A percentile compares a stretch with the other conserved stretches of the same genome.
Evolutionary conservation across 2,888 invertebrate species (phyloP).

Genomic region (Branchellion lobata): DNA sequence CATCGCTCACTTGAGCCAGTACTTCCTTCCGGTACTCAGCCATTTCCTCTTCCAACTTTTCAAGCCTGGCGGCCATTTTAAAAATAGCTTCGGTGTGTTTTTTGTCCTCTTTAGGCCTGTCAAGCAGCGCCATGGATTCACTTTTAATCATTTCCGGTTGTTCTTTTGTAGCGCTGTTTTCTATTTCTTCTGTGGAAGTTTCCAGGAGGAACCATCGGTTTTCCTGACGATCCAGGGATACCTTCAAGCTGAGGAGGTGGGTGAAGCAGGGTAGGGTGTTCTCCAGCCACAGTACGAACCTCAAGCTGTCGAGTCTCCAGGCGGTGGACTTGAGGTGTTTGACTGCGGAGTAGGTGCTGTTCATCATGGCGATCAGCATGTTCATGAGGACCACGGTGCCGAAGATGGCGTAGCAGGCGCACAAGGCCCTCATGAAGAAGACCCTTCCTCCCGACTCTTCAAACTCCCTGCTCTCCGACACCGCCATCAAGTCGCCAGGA

Average conservation of each 20-base stretch:
- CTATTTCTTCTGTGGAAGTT: neutral
- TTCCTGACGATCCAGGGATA: constrained; percentile 34
- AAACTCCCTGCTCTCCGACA: constrained; percentile 43
- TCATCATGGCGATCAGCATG: constrained; percentile 48
- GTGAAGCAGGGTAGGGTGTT: constrained; percentile 27
- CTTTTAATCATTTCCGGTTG: neutral
- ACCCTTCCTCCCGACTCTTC: constrained; percentile 45
- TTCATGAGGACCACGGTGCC: constrained; percentile 46
- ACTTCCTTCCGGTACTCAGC: neutral
- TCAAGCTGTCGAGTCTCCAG: constrained; percentile 45
- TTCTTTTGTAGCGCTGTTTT: neutral
- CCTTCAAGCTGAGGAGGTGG: neutral
- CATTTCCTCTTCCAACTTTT: neutral
- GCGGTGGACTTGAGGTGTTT: constrained; percentile 31
- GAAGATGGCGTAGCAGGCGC: constrained; percentile 40
- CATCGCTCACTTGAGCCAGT: neutral
- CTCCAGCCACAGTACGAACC: constrained; percentile 47
- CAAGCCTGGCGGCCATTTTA: neutral
- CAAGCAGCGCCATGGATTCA: neutral
- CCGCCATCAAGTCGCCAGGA: constrained; percentile 45
- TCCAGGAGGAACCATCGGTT: constrained; percentile 44
- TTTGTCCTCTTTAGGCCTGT: neutral
- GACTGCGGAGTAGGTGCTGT: constrained; percentile 48
- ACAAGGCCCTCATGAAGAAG: constrained; percentile 40
- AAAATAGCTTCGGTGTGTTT: neutral